phyloP scores from a whole-genome alignment of 2,113 vertebrate species.

The Phaethon lepturus region DNA sequence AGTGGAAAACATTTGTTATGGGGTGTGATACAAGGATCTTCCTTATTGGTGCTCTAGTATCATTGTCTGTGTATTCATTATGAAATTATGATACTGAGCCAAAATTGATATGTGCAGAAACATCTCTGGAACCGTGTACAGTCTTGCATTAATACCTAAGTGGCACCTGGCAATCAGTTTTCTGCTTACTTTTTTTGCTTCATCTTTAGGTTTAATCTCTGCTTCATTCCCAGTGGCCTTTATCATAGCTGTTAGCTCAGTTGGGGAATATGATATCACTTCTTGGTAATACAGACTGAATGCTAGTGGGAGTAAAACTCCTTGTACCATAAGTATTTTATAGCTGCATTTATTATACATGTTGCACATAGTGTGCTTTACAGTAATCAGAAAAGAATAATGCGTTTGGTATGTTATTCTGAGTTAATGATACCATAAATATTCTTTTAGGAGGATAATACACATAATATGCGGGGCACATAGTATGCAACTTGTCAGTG shows the following conservation, averaged over 20 bases:
- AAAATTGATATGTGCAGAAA: neutral
- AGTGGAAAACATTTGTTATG: neutral
- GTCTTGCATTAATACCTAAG: neutral
- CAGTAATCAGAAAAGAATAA: slow-evolving; percentile 26
- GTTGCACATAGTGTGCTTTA: neutral
- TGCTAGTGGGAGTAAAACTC: neutral
- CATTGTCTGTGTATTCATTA: neutral
- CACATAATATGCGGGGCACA: neutral
- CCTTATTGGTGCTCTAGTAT: neutral
- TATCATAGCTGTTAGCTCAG: neutral
- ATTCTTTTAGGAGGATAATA: slow-evolving; percentile 4
- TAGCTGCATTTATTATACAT: slow-evolving; percentile 6
- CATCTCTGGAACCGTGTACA: neutral
- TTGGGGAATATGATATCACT: neutral
- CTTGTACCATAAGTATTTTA: neutral
- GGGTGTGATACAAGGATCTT: neutral
- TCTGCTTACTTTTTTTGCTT: neutral
- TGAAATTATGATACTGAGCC: neutral
- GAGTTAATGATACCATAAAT: slow-evolving; percentile 32
- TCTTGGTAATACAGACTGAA: neutral
- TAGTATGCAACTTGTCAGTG: neutral
- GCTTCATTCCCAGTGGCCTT: neutral
- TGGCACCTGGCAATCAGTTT: neutral
- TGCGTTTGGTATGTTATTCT: neutral
- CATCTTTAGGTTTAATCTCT: neutral